These are phyloP conservation scores for Paramisgurnus dabryanus DNA, from an alignment of 2,113 vertebrate genomes.

Conservation along the genomic window DNA sequence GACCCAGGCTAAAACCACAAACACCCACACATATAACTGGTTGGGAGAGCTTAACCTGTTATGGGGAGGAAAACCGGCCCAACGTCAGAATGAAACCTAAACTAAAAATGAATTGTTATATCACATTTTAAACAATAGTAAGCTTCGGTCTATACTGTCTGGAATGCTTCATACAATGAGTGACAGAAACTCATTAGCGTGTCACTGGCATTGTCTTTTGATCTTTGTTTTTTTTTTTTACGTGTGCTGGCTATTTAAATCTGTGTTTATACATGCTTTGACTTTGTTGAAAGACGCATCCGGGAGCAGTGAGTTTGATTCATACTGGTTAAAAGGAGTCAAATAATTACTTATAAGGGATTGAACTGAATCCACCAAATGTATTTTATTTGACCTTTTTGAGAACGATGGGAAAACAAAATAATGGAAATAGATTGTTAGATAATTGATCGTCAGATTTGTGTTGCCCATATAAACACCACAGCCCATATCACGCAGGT, in stretches of 20 bases:
- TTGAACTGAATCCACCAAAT: too few relatives aligned
- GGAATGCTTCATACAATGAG: not conserved
- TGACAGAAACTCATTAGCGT: not conserved
- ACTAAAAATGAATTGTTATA: not conserved
- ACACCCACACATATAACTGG: not conserved
- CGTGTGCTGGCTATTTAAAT: not conserved
- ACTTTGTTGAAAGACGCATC: not conserved
- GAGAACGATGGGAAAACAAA: not conserved
- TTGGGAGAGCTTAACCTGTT: constrained; percentile 31
- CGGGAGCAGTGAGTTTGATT: not conserved
- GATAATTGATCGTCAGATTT: not conserved
- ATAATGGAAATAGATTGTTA: not conserved
- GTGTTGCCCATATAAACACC: not conserved
- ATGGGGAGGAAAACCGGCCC: not conserved
- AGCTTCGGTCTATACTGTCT: not conserved
- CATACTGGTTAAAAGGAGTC: too few relatives aligned
- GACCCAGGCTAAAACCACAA: not conserved
- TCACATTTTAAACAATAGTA: constrained; percentile 11
- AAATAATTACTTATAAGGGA: too few relatives aligned
- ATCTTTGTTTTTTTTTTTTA: not conserved
- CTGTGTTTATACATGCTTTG: not conserved
- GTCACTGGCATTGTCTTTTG: not conserved
- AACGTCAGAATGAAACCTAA: not conserved
- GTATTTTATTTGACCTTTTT: too few relatives aligned
- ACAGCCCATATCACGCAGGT: not conserved